phyloP scores from a whole-genome alignment of 2,888 invertebrate species.

The Drosophila recens region DNA sequence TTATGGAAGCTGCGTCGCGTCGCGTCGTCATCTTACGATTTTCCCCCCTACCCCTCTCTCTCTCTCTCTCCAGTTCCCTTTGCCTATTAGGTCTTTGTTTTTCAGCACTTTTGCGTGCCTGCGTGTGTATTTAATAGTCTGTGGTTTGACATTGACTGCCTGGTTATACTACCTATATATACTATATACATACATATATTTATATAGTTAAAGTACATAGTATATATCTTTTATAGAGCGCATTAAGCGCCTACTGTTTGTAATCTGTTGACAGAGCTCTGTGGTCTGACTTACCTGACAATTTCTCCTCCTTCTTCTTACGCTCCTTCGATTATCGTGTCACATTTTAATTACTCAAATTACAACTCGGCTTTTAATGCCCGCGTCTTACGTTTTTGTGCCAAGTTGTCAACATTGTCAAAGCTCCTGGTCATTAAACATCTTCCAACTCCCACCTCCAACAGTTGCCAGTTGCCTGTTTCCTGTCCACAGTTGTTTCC shows the following conservation, averaged over 20 bases:
- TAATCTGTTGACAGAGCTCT: slow-evolving; percentile 62
- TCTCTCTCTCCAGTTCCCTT: background rate
- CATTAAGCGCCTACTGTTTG: slow-evolving; percentile 60
- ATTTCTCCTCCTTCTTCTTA: background rate
- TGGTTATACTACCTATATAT: slow-evolving; percentile 49
- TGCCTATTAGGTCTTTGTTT: slow-evolving; percentile 65
- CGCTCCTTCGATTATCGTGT: slow-evolving; percentile 76
- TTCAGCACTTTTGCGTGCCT: slow-evolving; percentile 80
- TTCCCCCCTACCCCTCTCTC: background rate
- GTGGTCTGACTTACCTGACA: slow-evolving; percentile 49
- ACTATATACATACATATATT: slow-evolving; percentile 32
- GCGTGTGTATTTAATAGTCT: slow-evolving; percentile 80
- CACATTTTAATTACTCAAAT: slow-evolving; percentile 80
- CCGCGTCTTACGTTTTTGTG: slow-evolving; percentile 56
- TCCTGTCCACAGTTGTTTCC: slow-evolving; percentile 5
- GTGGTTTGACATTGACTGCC: slow-evolving; percentile 80
- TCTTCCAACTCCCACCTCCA: slow-evolving; percentile 10
- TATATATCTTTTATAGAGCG: slow-evolving; percentile 41
- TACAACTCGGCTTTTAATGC: slow-evolving; percentile 76
- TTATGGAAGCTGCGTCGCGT: slow-evolving; percentile 71
- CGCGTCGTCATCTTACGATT: slow-evolving; percentile 33
- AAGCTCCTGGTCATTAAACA: slow-evolving; percentile 76
- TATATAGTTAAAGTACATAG: slow-evolving; percentile 36
- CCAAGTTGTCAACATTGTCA: slow-evolving; percentile 75
- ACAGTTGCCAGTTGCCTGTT: background rate